Conservation (phyloP, 1,140 invertebrate species). For the Ostrea edulis region DNA sequence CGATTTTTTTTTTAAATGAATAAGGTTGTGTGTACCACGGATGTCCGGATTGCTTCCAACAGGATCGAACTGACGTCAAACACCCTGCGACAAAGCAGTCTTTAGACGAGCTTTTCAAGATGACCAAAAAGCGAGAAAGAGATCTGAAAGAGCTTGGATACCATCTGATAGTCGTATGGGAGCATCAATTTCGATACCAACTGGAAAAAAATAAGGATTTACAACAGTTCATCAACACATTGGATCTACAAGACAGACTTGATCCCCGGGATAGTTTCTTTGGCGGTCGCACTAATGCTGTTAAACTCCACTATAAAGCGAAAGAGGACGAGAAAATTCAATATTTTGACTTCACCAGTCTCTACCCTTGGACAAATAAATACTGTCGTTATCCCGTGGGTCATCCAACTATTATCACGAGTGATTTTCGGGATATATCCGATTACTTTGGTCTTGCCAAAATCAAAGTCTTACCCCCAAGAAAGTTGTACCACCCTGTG, state of each 20-base stretch:
- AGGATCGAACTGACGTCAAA: constrained; percentile 36
- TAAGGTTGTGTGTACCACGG: constrained; percentile 44
- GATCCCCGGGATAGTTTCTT: constrained; percentile 46
- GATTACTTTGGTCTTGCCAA: constrained; percentile 55
- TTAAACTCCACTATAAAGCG: constrained; percentile 44
- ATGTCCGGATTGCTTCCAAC: constrained; percentile 35
- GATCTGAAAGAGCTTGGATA: constrained; percentile 36
- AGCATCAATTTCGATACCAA: constrained; percentile 49
- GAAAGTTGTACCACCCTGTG: constrained; percentile 50
- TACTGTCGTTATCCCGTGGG: constrained; percentile 51
- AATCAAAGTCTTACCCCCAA: constrained; percentile 49
- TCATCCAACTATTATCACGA: constrained; percentile 52
- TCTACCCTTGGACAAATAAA: constrained; percentile 55
- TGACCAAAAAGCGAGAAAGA: constrained; percentile 32
- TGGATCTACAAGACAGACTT: constrained; percentile 44
- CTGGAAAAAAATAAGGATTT: constrained; percentile 31
- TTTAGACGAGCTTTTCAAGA: constrained; percentile 30
- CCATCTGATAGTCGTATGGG: constrained; percentile 39
- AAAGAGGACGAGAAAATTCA: constrained; percentile 43
- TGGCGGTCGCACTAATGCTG: constrained; percentile 43
- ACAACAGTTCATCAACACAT: constrained; percentile 10
- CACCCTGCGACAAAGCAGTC: constrained; percentile 29
- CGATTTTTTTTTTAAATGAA: background rate
- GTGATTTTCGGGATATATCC: constrained; percentile 41
- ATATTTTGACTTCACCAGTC: constrained; percentile 45